Evolutionary conservation across 2,113 vertebrate genomes (phyloP).

Genomic region (Motacilla tschutschensis): DNA sequence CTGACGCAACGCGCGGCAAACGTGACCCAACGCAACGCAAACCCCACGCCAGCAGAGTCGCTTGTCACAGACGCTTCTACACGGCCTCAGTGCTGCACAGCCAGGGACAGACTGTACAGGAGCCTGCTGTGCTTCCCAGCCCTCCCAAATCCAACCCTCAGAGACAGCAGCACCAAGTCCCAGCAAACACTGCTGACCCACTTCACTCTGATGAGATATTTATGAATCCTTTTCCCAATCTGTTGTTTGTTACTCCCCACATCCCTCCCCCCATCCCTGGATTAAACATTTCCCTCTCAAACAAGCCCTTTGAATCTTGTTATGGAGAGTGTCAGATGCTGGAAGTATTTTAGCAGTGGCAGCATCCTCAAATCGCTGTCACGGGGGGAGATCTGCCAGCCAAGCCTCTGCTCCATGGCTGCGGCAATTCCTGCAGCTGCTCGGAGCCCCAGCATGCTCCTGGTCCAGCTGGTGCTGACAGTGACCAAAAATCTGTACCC

Average conservation of each 20-base stretch:
- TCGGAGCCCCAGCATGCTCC: background rate
- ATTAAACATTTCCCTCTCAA: background rate
- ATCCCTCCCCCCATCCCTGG: background rate
- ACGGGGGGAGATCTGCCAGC: background rate
- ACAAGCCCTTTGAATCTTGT: background rate
- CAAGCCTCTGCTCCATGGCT: background rate
- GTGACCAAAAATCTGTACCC: background rate
- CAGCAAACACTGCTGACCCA: constrained; percentile 1
- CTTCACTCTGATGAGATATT: background rate
- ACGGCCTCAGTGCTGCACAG: background rate
- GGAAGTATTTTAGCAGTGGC: background rate
- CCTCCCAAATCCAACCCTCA: background rate
- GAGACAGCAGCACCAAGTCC: background rate
- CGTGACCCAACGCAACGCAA: fast-evolving
- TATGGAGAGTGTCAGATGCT: background rate
- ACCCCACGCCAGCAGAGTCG: background rate
- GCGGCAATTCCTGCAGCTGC: background rate
- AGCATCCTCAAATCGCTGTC: background rate
- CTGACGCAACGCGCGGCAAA: background rate
- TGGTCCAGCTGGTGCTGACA: background rate
- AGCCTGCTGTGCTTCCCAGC: background rate
- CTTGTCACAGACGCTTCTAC: background rate
- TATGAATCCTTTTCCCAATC: background rate
- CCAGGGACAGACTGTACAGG: background rate
- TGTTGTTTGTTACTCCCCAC: background rate